Evolutionary conservation across 2,797 vertebrate genomes (phyloP).

Genomic region (Darevskia nairensis): DNA sequence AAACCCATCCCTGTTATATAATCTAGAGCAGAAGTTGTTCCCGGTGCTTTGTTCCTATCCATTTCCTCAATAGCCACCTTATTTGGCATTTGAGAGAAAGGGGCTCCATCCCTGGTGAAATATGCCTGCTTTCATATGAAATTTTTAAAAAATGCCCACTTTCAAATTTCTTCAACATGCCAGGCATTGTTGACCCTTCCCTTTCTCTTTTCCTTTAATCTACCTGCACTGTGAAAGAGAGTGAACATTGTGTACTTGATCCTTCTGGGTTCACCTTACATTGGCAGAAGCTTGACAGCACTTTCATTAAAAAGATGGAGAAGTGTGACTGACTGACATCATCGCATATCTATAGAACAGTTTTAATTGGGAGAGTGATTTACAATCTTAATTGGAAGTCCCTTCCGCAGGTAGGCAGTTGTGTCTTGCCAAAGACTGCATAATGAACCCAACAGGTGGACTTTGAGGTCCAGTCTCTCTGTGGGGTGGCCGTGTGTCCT

Average conservation of each 20-base stretch:
- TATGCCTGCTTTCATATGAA: neutral
- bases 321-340: neutral
- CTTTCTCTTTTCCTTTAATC: slow-evolving; percentile 6
- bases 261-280: slow-evolving; percentile 9
- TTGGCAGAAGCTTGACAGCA: neutral
- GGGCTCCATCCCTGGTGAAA: neutral
- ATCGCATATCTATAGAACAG: neutral
- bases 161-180: neutral
- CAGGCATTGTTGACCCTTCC: neutral
- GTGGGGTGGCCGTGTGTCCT: no score
- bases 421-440: neutral
- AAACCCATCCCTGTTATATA: neutral
- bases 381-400: neutral
- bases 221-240: neutral
- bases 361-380: slow-evolving; percentile 14
- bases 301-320: slow-evolving; percentile 14
- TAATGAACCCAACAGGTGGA: neutral
- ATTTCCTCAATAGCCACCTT: neutral
- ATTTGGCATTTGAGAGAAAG: neutral
- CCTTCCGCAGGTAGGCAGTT: neutral
- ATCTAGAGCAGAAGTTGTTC: neutral
- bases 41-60: neutral
- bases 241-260: neutral
- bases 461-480: neutral
- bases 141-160: neutral